Percentiles rank a stretch among this genome's conserved stretches.
Conservation (phyloP, 2,888 invertebrate genomes). For the Chorisops tibialis region DNA sequence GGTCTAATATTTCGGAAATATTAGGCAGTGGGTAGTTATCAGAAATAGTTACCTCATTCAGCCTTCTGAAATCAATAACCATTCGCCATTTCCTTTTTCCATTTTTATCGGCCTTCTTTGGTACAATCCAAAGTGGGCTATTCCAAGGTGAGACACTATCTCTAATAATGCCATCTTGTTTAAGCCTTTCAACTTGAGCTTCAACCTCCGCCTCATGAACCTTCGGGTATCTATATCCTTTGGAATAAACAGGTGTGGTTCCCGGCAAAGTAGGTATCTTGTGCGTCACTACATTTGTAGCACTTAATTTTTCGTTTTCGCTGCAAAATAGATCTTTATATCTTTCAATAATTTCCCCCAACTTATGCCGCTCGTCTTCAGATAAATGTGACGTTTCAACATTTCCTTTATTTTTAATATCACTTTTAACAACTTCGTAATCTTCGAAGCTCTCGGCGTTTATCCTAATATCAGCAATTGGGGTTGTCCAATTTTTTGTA, state of each 20-base stretch:
- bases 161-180: too few species aligned
- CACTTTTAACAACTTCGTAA: background rate
- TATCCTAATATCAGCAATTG: background rate
- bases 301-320: background rate
- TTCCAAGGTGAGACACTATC: too few species aligned
- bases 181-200: too few species aligned
- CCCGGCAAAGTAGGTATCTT: too few species aligned
- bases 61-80: constrained; percentile 36
- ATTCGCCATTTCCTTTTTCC: constrained; percentile 34
- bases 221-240: constrained; percentile 32
- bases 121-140: too few species aligned
- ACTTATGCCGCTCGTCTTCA: background rate
- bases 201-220: too few species aligned
- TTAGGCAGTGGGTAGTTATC: constrained; percentile 38
- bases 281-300: background rate
- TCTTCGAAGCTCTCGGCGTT: background rate
- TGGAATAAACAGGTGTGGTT: constrained; percentile 26
- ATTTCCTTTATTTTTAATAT: background rate
- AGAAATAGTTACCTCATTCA: constrained; percentile 30
- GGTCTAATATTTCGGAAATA: constrained; percentile 39
- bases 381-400: background rate
- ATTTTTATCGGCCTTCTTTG: constrained; percentile 29
- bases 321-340: background rate
- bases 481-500: background rate
- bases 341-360: background rate